These are phyloP conservation scores for Idaea biselata DNA, from an alignment of 2,888 invertebrate species.

Conservation along the genomic window DNA sequence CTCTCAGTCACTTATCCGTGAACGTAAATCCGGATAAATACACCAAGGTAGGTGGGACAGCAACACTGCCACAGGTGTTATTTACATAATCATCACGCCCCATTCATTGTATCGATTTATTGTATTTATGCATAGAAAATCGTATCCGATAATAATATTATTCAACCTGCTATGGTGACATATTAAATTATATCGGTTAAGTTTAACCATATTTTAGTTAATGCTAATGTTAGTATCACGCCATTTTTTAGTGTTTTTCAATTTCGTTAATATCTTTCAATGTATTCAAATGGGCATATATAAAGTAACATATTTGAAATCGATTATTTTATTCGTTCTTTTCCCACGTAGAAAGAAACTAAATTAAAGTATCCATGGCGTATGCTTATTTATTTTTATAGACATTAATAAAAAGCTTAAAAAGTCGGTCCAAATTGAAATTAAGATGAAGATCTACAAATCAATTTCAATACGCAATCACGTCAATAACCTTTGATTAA, in stretches of 20 bases:
- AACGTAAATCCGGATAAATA: constrained; percentile 18
- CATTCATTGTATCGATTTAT: constrained; percentile 13
- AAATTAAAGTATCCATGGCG: background rate
- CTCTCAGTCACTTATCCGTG: constrained; percentile 6
- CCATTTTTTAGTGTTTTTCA: constrained; percentile 1
- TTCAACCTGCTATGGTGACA: constrained; percentile 5
- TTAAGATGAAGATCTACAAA: background rate
- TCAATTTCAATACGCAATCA: background rate
- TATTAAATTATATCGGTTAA: constrained; percentile 11
- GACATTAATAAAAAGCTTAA: background rate
- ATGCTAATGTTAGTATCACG: background rate
- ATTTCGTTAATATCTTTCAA: background rate
- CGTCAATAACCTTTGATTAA: background rate
- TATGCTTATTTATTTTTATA: background rate
- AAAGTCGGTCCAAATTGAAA: background rate
- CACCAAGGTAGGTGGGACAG: constrained; percentile 9
- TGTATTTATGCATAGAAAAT: constrained; percentile 15
- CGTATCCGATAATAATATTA: constrained; percentile 13
- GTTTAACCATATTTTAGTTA: background rate
- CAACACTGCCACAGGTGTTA: constrained; percentile 17
- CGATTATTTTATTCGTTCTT: background rate
- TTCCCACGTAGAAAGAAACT: background rate
- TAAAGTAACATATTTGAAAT: background rate
- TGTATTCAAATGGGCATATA: background rate
- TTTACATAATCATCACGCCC: constrained; percentile 17